A percentile compares a stretch with the other conserved stretches of the same genome.
Evolutionary conservation across 2,113 vertebrate species (phyloP).

Genomic region (Porphyrio hochstetteri): DNA sequence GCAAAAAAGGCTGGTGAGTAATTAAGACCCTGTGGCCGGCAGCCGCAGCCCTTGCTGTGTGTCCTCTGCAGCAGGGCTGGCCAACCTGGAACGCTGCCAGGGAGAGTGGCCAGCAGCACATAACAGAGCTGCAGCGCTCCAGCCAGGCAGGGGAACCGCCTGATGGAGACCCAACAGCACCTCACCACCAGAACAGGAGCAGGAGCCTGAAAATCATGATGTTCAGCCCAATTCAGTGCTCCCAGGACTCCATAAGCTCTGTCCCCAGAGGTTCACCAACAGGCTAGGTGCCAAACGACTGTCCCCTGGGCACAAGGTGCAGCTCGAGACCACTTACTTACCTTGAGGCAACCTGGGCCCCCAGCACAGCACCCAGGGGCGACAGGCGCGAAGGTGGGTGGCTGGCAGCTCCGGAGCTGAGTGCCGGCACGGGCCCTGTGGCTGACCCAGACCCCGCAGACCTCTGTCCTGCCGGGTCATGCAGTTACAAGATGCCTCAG

Average conservation of each 20-base stretch:
- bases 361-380: accelerated
- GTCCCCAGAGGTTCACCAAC: not conserved
- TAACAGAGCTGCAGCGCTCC: not conserved
- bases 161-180: not conserved
- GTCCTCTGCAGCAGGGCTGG: not conserved
- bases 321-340: not conserved
- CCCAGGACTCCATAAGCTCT: accelerated
- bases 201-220: accelerated
- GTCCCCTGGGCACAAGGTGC: accelerated
- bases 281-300: not conserved
- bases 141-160: accelerated
- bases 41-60: not conserved
- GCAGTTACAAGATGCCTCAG: accelerated
- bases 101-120: not conserved
- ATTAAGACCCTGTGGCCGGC: accelerated
- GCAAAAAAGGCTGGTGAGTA: not conserved
- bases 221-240: not conserved
- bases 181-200: accelerated
- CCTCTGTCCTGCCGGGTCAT: too few species aligned
- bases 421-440: accelerated
- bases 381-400: accelerated
- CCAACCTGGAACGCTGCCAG: not conserved
- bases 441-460: not conserved
- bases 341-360: not conserved
- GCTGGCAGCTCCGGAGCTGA: not conserved